Base-by-base conservation (phyloP, 2,113 vertebrate species). In the Fregetta grallaria region DNA sequence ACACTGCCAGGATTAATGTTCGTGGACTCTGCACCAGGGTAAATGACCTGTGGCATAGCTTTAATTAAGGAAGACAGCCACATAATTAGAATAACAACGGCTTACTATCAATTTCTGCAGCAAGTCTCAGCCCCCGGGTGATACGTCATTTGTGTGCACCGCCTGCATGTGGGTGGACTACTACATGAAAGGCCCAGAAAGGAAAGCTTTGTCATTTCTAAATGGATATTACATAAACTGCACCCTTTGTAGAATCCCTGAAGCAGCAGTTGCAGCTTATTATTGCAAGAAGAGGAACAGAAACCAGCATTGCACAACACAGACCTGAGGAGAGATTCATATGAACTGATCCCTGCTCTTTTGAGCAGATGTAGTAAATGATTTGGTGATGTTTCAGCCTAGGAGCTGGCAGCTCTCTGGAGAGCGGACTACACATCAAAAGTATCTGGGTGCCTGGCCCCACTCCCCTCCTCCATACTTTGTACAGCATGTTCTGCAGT, bases 11-110 rank as follows among this genome's bases (percentile, higher is more conserved):
- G 91, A 88, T 95, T 96, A 91, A 96, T 84, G 96, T 88, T 95
- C 50, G 7, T 88, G 92, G 80, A 96, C 85, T 86, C 65, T 53
- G 62, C 55, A 88, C 53, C 65, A 53, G 92, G 82, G 75, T 96
- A 96, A 98, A 95, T 97, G 93, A 97, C 96, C 85, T 93, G 74
- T 96, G 78, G 94, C 79, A 76, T 93, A 85, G 94, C 94, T 97
- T 78, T 95, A 97, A 95, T 97, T 97, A 96, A 85, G 95, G 94
- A 96, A 97, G 95, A 90, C 29, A 83, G 70, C 32, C 90, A 91
- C 77, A 29, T 95, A 92, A 95, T 96, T 96, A 93, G 97, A 97
- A 96, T 87, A 95, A 91, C 88, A 88, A 80, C 40, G 29, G 81
- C 89, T 97, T 97, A 84, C 72, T 97, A 95, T 96, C 88, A 76